Base-by-base conservation (phyloP, 1,140 invertebrate species). In the Drosophila tropicalis region DNA sequence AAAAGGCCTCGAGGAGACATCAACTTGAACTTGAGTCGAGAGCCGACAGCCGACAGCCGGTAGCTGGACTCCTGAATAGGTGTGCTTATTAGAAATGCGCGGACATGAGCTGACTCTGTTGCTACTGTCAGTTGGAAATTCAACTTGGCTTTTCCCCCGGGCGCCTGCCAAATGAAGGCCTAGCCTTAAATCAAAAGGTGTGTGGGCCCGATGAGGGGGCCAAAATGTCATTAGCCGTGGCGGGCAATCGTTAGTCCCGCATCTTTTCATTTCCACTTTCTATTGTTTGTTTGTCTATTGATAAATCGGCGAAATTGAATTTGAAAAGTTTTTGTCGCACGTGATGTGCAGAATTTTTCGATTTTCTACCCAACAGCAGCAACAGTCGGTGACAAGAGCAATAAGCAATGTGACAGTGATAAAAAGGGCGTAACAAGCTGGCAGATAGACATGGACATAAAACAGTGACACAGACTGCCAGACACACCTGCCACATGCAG, bases 371-470 rank as follows among this genome's bases (percentile, higher is more conserved):
- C 29, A 29, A 5, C 57, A 67, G 55, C 41, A 51, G 15, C 64
- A 75, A 41, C 55, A 70, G 57, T 62, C 72, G 63, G 34, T 62
- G 81, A 85, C 82, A 78, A 69, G 75, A 57, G 75, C 79, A 79
- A 79, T 82, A 87, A 70, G 79, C 71, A 29, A 67, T 81, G 74
- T 78, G 81, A 86, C 78, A 86, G 66, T 67, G 67, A 58, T 60
- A 58, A 62, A 66, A 86, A 87, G 82, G 82, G 82, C 83, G 83
- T 87, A 79, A 82, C 83, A 79, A 76, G 79, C 83, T 80, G 81
- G 62, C 83, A 79, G 76, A 87, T 57, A 7, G 41, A 57, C 44
- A 61, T 61, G 40, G 67, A 64, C 61, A 80, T 36, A 44, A 58
- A 54, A 74, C 15, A 56, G 12, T 56, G 39, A 22, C 62, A 22